phyloP scores from a whole-genome alignment of 1,140 invertebrate species.

The Drosophila setifemur region DNA sequence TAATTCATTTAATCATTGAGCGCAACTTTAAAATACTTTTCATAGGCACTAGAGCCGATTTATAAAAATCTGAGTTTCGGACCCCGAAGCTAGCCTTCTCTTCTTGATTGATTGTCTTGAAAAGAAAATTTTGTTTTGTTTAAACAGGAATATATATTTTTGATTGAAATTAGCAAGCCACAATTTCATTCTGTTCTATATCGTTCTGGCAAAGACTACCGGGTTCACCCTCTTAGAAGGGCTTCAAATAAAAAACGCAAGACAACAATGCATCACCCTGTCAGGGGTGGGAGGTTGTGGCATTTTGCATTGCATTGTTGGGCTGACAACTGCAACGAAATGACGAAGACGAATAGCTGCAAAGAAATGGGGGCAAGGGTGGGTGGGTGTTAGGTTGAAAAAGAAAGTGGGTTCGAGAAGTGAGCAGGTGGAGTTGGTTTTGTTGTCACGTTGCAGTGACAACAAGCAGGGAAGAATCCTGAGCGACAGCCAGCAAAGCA shows the following conservation, averaged over 20 bases:
- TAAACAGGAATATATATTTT: no score
- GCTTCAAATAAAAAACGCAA: conserved; percentile 25
- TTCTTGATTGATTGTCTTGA: no score
- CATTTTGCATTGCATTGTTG: conserved; percentile 63
- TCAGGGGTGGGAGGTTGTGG: conserved; percentile 21
- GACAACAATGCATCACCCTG: conserved; percentile 51
- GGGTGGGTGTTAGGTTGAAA: background rate
- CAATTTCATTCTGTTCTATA: no score
- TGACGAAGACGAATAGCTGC: conserved; percentile 69
- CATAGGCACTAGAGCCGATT: no score
- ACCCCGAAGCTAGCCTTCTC: no score
- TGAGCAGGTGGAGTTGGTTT: conserved; percentile 2
- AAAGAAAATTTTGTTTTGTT: no score
- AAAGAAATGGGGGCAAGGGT: conserved; percentile 4
- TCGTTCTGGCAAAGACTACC: no score
- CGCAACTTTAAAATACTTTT: no score
- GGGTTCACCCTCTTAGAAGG: no score
- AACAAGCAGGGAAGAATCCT: conserved; percentile 48
- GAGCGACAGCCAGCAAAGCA: conserved; percentile 42
- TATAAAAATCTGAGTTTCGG: no score
- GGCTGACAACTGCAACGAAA: conserved; percentile 69
- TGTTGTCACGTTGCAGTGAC: conserved; percentile 58
- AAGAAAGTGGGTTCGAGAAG: conserved; percentile 1
- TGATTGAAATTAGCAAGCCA: no score
- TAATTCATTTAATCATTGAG: no score